Base-by-base conservation (phyloP, 2,797 vertebrate species). In the Apogon talboti region DNA sequence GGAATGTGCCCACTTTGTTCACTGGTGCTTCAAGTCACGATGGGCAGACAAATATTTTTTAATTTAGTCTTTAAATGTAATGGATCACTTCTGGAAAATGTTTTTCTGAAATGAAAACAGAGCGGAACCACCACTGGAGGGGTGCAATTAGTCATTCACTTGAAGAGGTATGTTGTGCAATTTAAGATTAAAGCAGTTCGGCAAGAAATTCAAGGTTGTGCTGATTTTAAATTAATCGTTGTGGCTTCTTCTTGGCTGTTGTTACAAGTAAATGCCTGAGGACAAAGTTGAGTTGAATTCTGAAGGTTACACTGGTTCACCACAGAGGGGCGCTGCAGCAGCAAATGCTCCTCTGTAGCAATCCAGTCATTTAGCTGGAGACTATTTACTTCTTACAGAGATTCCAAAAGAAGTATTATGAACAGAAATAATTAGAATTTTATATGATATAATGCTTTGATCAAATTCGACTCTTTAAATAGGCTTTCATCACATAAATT, bases 251-350 rank as follows among this genome's bases (percentile, higher is more conserved):
- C 7, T 3, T n/a, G 11, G 11, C 38, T 40, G 14, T 40, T 13
- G 4, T 42, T 13, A 41, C 40, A 41, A 54, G 19, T 12, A 1
- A 7, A 6, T 30, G 3, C 15, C 35, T 41, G 7, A 48, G 28
- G 16, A 6, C 35, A 38, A 35, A 42, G 2, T 21, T 46, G 14
- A 44, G 6, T 55, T 18, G 1, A 33, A 11, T 7, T 18, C 28
- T 11, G 10, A 6, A 42, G 42, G 16, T 15, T 64, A 9, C 58
- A 49, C 11, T 3, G 19, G 5, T 33, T 59, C 6, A 48, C 83
- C 90, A 86, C 70, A 70, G 0, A 6, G 76, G 71, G 87, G 78
- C 8, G 81, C 76, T 83, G 18, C 8, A 71, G 66, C 2, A 38
- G 15, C 13, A 61, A 18, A 8, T 24, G 24, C 24, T 28, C 24